Evolutionary conservation across 2,888 invertebrate genomes (phyloP).

Genomic region (Clunio marinus): DNA sequence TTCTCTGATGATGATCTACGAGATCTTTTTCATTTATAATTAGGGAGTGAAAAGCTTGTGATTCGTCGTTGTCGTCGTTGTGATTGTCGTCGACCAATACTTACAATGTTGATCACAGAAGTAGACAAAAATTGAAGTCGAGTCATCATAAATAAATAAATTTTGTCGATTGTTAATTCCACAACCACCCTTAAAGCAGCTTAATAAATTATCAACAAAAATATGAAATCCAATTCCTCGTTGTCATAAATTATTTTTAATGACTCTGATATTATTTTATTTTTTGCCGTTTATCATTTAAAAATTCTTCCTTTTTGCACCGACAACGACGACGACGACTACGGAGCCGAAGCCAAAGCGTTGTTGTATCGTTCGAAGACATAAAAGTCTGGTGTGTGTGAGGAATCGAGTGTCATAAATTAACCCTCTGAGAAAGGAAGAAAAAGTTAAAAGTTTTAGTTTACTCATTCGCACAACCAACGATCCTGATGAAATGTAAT

Average conservation of each 20-base stretch:
- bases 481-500: constrained; percentile 5
- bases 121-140: too few relatives aligned
- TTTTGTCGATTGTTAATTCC: constrained; percentile 21
- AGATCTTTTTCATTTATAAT: constrained; percentile 18
- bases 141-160: background rate
- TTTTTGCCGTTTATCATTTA: constrained; percentile 28
- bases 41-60: background rate
- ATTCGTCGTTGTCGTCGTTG: background rate
- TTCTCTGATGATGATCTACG: background rate
- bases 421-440: background rate
- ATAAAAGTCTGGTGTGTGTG: background rate
- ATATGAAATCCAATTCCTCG: constrained; percentile 1
- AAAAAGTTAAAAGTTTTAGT: background rate
- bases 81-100: background rate
- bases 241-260: constrained; percentile 35
- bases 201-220: constrained; percentile 36
- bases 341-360: background rate
- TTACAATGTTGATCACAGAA: background rate
- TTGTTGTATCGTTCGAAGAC: background rate
- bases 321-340: too few relatives aligned
- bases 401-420: background rate
- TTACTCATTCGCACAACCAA: background rate
- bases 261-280: constrained; percentile 7
- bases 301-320: background rate
- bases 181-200: constrained; percentile 16